phyloP scores from a whole-genome alignment of 2,797 vertebrate genomes.

The Leptoclinus maculatus region DNA sequence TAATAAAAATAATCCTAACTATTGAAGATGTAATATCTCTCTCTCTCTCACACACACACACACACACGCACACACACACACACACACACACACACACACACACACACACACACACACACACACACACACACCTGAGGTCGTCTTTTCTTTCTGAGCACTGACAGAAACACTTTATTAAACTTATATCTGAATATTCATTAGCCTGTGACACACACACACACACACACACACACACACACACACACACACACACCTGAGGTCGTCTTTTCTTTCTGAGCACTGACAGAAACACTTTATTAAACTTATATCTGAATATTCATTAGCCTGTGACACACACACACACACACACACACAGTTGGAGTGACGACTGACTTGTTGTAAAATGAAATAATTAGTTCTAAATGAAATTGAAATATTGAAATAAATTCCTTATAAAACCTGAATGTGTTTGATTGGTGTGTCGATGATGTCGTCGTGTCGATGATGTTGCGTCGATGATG shows the following conservation, averaged over 20 bases:
- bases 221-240: neutral
- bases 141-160: slow-evolving; percentile 31
- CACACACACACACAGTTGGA: slow-evolving; percentile 9
- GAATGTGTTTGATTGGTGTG: neutral
- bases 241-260: slow-evolving; percentile 16
- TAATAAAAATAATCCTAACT: slow-evolving; percentile 14
- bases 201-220: neutral
- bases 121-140: slow-evolving; percentile 11
- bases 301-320: slow-evolving; percentile 35
- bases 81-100: neutral
- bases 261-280: slow-evolving; percentile 24
- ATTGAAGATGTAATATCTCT: slow-evolving; percentile 38
- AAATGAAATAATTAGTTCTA: slow-evolving; percentile 52
- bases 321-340: neutral
- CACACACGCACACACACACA: neutral
- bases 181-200: slow-evolving; percentile 37
- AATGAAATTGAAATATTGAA: slow-evolving; percentile 55
- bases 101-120: neutral
- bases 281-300: slow-evolving; percentile 17
- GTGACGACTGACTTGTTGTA: slow-evolving; percentile 31
- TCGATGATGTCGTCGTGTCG: neutral
- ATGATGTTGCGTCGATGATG: too few species aligned
- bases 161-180: slow-evolving; percentile 12
- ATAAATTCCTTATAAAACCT: slow-evolving; percentile 67
- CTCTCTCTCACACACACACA: slow-evolving; percentile 5